Evolutionary conservation across 2,888 invertebrate species (phyloP), one percentile per base, ranked within the genome.

Genomic region (Epirrita christyi): DNA sequence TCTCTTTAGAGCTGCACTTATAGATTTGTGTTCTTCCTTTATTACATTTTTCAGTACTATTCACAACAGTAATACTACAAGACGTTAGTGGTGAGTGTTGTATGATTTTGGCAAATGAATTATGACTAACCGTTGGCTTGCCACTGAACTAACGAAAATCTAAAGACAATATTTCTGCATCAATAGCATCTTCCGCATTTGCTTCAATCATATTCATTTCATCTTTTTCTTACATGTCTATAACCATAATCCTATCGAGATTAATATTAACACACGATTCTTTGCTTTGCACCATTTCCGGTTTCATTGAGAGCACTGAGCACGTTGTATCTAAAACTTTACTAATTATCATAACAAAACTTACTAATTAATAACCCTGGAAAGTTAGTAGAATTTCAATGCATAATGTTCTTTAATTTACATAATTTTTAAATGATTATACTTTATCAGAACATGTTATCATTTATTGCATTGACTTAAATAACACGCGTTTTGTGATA

Each of bases 31-130:
- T 88, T 79, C 85, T 86, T 84, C 80, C 81, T 77, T 64, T 83
- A 79, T 80, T 80, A 36, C 79, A 82, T 71, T 76, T 90, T 90
- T 87, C 91, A 92, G 91, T 92, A 78, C 61, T 70, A 81, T 71
- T 76, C 76, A 81, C 88, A 79, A 88, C 88, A 84, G 89, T 91
- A 89, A 84, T 81, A 83, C 85, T 78, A 83, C 84, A 83, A 84
- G 85, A 83, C 73, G 78, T 89, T 86, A 89, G 91, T 89, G 91
- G 91, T 91, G 91, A 92, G 91, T 92, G 86, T 87, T 86, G 86
- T 85, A 81, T 76, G 85, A 86, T 87, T 88, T 85, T 88, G 88
- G 86, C 81, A 81, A 82, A 76, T 75, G 72, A 76, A 72, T 71
- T 76, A 68, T 84, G 76, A 88, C 87, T 90, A 90, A 89, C 85